These are phyloP conservation scores for Acanthiza pusilla DNA, from an alignment of 2,797 vertebrate genomes.

Conservation along the genomic window DNA sequence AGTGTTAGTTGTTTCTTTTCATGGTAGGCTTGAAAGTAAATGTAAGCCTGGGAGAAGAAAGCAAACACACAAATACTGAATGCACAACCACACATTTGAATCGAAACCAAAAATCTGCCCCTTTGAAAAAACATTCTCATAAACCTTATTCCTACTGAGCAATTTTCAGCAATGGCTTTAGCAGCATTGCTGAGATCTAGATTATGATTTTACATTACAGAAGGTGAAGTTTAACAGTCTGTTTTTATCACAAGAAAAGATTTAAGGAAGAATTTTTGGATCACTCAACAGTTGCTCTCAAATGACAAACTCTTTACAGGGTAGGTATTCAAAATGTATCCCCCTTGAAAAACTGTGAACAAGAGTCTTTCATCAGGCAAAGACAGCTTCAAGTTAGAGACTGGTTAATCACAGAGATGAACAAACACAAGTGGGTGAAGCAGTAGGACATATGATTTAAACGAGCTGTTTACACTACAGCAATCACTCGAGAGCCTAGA, in stretches of 20 bases:
- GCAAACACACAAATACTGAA: constrained; percentile 6
- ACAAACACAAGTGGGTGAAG: not conserved
- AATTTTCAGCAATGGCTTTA: constrained; percentile 3
- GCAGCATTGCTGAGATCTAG: not conserved
- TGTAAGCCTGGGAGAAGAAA: not conserved
- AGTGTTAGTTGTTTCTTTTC: constrained; percentile 19
- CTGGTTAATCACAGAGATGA: not conserved
- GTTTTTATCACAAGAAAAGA: not conserved
- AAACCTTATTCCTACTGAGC: not conserved
- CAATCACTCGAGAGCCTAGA: not conserved
- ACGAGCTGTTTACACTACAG: not conserved
- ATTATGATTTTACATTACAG: not conserved
- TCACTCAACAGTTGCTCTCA: not conserved
- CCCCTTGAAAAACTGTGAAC: not conserved
- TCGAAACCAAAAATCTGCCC: not conserved
- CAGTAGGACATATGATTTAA: not conserved
- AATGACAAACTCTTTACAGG: not conserved
- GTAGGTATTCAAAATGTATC: not conserved
- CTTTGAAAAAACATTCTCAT: not conserved
- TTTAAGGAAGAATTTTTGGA: not conserved
- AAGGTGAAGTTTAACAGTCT: not conserved
- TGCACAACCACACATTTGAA: not conserved
- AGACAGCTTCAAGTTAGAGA: not conserved
- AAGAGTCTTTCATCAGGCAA: not conserved
- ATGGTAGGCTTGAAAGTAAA: not conserved